Base-by-base conservation (phyloP, 2,113 vertebrate species). In the Aegithalos caudatus region DNA sequence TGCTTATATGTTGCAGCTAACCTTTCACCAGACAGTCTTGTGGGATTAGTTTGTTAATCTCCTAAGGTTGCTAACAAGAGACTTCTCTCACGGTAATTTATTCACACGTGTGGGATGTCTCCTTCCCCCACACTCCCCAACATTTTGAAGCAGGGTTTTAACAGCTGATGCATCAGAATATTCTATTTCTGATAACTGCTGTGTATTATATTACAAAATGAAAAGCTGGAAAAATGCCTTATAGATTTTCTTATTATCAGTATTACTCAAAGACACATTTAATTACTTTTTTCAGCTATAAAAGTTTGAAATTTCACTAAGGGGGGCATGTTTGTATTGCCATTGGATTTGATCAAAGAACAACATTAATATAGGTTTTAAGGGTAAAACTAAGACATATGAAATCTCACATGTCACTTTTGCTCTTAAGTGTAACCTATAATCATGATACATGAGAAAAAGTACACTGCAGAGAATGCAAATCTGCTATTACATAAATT, bases 1-100 rank as follows among this genome's bases (percentile, higher is more conserved):
- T 61, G 60, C 91, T 93, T 83, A 7, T 40, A 66, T 33, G 67
- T 50, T 76, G 66, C 60, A 3, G 85, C 81, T 94, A 96, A 94
- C 78, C 70, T 93, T 95, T 89, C 74, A 81, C 90, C 48, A 5
- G 73, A 67, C 50, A 69, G 69, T 60, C 73, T 78, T 71, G 51
- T 78, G 82, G 88, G 95, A 96, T 95, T 91, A 96, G 40, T 24
- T 19, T 35, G 42, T 45, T 91, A 97, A 82, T 94, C 92, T 89
- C 84, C 92, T 84, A 90, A 94, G 37, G 86, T 83, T 81, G 95
- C 53, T 95, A 79, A 82, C 76, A 93, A 78, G 70, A 89, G 77
- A 93, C 95, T 91, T 87, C 93, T 94, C 88, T 86, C 57, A 47
- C 3, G 24, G 77, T 81, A 78, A 83, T 88, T 96, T 33, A 76